These are phyloP conservation scores for Dione vanillae DNA, from an alignment of 2,888 invertebrate genomes.

Conservation along the genomic window DNA sequence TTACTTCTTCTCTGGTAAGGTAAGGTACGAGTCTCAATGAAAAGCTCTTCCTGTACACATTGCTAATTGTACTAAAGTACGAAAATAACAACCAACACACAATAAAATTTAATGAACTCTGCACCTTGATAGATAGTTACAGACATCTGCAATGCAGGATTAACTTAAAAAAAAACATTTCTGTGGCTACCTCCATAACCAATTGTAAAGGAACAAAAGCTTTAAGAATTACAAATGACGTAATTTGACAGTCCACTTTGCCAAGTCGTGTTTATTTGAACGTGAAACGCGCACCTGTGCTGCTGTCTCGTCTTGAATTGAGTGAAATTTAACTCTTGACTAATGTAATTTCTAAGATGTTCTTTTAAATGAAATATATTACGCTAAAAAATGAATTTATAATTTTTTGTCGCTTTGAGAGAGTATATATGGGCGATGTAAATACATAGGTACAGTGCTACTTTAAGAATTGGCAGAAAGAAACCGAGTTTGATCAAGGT, in stretches of 20 bases:
- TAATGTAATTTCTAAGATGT: slow-evolving; percentile 28
- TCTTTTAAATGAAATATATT: background rate
- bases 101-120: background rate
- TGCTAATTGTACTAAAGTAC: no score
- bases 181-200: slow-evolving; percentile 20
- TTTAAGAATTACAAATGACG: slow-evolving; percentile 32
- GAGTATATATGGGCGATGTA: no score
- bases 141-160: slow-evolving; percentile 20
- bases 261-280: slow-evolving; percentile 43
- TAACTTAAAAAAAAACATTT: slow-evolving; percentile 7
- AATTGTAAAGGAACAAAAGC: slow-evolving; percentile 26
- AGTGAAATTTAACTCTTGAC: slow-evolving; percentile 33
- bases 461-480: no score
- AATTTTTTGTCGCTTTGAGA: background rate
- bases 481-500: no score
- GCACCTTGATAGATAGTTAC: background rate
- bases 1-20: no score
- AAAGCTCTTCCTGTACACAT: no score
- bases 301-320: slow-evolving; percentile 11
- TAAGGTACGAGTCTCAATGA: no score
- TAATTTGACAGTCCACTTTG: slow-evolving; percentile 45
- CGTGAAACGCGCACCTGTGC: slow-evolving; percentile 43
- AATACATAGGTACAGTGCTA: no score
- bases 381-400: background rate
- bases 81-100: background rate